Percentiles rank a stretch among this genome's conserved stretches.
These are phyloP conservation scores for Corydoras maculifer DNA, from an alignment of 2,113 vertebrate genomes.

Conservation along the genomic window DNA sequence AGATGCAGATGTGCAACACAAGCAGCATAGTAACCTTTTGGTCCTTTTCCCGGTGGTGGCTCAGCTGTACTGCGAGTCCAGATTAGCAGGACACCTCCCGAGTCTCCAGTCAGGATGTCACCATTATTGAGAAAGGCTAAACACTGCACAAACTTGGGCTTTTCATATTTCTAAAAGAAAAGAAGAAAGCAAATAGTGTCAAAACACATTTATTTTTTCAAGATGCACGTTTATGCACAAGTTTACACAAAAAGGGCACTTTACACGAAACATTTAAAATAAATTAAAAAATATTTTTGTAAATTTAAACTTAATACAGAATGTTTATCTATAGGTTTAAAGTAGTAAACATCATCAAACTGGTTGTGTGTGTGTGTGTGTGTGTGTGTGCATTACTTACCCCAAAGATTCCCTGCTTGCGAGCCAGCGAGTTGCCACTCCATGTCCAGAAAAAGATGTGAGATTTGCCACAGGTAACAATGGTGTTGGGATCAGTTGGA, in stretches of 20 bases:
- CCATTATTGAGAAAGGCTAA: conserved; percentile 87
- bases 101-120: conserved; percentile 93
- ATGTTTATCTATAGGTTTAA: too few relatives aligned
- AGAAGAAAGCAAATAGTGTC: not conserved
- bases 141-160: conserved; percentile 95
- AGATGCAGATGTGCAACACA: too few relatives aligned
- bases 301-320: too few relatives aligned
- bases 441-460: conserved; percentile 99
- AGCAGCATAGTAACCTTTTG: conserved; percentile 71
- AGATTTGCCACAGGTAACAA: conserved; percentile 96
- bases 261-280: too few relatives aligned
- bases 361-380: not conserved
- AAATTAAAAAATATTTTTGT: too few relatives aligned
- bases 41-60: conserved; percentile 81
- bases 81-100: conserved; percentile 85
- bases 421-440: conserved; percentile 82
- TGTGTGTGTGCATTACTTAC: conserved; percentile 61
- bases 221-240: too few relatives aligned
- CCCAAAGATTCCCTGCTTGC: conserved; percentile 97
- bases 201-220: too few relatives aligned
- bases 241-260: too few relatives aligned
- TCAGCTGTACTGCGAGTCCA: conserved; percentile 85
- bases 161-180: conserved; percentile 84
- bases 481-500: conserved; percentile 86
- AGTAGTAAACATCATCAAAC: too few relatives aligned